Conservation (phyloP, 2,113 vertebrate species). For the Nyctibius bracteatus region DNA sequence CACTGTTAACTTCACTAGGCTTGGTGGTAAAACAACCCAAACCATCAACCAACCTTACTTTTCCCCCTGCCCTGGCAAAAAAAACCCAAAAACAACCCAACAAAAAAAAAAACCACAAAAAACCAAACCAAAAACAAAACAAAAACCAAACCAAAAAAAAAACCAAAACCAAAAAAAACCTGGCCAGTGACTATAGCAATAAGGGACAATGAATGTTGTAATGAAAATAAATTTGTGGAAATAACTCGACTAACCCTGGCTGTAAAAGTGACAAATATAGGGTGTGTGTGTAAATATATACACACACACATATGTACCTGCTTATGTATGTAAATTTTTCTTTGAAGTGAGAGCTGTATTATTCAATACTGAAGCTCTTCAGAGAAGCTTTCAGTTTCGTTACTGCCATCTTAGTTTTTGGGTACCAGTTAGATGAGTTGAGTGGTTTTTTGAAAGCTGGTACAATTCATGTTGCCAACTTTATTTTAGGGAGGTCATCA, state of each 20-base stretch:
- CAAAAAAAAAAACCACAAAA: background rate
- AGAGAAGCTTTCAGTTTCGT: background rate
- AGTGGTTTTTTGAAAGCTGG: background rate
- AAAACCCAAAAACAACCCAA: too few relatives aligned
- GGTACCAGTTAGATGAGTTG: background rate
- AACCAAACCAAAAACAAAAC: background rate
- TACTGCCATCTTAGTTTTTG: background rate
- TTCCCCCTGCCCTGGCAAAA: background rate
- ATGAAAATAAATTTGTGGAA: background rate
- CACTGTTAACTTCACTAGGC: background rate
- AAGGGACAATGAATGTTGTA: background rate
- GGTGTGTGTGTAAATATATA: too few relatives aligned
- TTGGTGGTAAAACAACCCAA: background rate
- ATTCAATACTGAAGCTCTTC: background rate
- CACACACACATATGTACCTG: background rate
- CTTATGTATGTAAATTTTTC: background rate
- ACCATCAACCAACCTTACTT: background rate
- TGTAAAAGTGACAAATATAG: background rate
- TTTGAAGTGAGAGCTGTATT: background rate
- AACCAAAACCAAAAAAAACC: background rate
- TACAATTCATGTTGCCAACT: background rate
- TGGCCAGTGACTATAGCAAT: background rate
- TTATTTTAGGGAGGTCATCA: background rate
- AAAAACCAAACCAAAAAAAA: background rate
- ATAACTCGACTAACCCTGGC: background rate